These are phyloP conservation scores for Netelia inedita DNA, from an alignment of 2,888 invertebrate species.

Conservation along the genomic window DNA sequence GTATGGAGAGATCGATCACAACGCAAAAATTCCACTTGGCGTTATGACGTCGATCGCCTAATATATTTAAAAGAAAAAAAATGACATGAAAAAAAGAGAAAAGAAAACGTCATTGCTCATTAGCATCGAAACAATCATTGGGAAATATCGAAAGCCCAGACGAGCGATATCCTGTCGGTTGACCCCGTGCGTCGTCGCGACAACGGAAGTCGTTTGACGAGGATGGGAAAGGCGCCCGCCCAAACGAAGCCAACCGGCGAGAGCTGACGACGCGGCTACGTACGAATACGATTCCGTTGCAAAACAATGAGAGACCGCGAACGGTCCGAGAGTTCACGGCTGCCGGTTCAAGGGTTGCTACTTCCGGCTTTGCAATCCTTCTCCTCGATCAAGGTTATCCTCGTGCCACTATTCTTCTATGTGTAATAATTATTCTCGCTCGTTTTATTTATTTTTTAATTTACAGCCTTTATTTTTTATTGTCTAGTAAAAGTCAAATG, in stretches of 20 bases:
- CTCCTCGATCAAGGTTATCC: constrained; percentile 62
- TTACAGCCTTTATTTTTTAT: not conserved
- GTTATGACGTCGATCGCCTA: constrained; percentile 26
- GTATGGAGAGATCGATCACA: constrained; percentile 5
- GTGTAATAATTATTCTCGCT: not conserved
- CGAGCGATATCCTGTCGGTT: constrained; percentile 83
- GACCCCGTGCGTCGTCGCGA: constrained; percentile 77
- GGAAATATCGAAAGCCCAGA: constrained; percentile 80
- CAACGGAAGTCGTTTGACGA: constrained; percentile 82
- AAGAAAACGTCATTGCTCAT: constrained; percentile 71
- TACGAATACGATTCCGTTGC: constrained; percentile 68
- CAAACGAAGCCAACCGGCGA: constrained; percentile 41
- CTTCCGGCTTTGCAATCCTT: constrained; percentile 55
- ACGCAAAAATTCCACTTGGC: constrained; percentile 39
- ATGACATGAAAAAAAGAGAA: not conserved
- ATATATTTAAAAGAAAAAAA: constrained; percentile 18
- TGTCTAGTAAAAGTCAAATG: not conserved
- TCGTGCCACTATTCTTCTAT: not conserved
- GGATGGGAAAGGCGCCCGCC: constrained; percentile 77
- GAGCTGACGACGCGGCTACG: constrained; percentile 51
- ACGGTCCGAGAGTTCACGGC: constrained; percentile 79
- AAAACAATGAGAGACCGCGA: constrained; percentile 69
- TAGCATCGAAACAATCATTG: constrained; percentile 84
- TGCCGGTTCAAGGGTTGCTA: constrained; percentile 72
- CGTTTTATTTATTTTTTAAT: not conserved